phyloP scores from a whole-genome alignment of 2,888 invertebrate species.

The Spodoptera littoralis region DNA sequence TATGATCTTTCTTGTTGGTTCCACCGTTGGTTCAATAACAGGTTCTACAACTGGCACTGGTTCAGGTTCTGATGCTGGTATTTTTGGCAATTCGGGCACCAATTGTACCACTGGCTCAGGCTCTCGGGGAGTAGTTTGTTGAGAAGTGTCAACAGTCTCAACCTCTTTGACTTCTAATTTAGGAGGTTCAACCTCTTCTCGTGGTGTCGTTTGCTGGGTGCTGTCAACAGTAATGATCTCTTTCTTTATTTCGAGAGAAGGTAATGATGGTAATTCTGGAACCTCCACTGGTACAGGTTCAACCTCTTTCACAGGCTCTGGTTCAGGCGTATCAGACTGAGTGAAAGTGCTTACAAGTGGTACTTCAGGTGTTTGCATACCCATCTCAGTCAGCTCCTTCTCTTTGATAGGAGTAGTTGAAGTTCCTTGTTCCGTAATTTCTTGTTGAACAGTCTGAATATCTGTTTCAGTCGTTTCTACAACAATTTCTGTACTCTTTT shows the following conservation, averaged over 20 bases:
- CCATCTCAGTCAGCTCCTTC: slow-evolving; percentile 72
- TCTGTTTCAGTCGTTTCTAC: slow-evolving; percentile 79
- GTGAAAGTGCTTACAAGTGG: slow-evolving; percentile 76
- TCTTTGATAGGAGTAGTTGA: slow-evolving; percentile 76
- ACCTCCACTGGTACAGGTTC: slow-evolving; percentile 42
- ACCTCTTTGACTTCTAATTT: slow-evolving; percentile 59
- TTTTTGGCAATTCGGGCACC: slow-evolving; percentile 11
- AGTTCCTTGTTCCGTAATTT: slow-evolving; percentile 78
- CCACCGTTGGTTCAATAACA: slow-evolving; percentile 20
- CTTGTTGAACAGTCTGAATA: slow-evolving; percentile 76
- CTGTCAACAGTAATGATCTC: slow-evolving; percentile 63
- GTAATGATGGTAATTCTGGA: slow-evolving; percentile 41
- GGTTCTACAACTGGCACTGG: slow-evolving; percentile 25
- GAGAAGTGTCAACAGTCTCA: slow-evolving; percentile 65
- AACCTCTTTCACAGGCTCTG: slow-evolving; percentile 44
- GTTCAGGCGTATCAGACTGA: slow-evolving; percentile 81
- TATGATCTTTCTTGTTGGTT: slow-evolving; percentile 47
- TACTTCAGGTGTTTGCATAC: slow-evolving; percentile 80
- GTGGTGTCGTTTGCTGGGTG: slow-evolving; percentile 71
- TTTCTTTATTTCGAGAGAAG: slow-evolving; percentile 49
- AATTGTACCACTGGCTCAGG: slow-evolving; percentile 30
- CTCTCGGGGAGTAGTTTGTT: slow-evolving; percentile 70
- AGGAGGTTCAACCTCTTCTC: slow-evolving; percentile 56
- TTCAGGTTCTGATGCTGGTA: slow-evolving; percentile 5
- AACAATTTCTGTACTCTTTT: slow-evolving; percentile 78